Conservation (phyloP, 1,140 invertebrate species). For the Orius laevigatus region DNA sequence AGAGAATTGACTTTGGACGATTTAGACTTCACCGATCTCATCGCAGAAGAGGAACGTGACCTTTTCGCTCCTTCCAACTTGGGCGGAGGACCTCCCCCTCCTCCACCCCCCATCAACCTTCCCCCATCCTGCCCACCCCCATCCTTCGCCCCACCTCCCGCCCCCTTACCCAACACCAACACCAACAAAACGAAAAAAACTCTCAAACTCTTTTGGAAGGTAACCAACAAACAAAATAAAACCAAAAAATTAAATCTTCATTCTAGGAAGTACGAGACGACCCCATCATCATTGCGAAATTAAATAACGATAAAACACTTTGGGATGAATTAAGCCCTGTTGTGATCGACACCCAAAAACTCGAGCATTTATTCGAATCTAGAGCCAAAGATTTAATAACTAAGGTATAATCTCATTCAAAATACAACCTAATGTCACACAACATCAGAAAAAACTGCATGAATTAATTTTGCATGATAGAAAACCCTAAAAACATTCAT, state of each 20-base stretch:
- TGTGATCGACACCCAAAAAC: conserved; percentile 75
- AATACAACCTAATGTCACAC: too few relatives aligned
- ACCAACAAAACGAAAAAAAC: conserved; percentile 89
- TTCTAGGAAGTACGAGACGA: conserved; percentile 70
- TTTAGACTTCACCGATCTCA: conserved; percentile 88
- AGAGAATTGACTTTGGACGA: conserved; percentile 82
- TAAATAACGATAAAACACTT: conserved; percentile 55
- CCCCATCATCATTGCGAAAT: conserved; percentile 48
- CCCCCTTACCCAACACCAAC: conserved; percentile 26
- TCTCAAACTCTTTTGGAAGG: conserved; percentile 95
- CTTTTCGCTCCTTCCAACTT: conserved; percentile 40
- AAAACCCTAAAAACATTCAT: too few relatives aligned
- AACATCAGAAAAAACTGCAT: too few relatives aligned
- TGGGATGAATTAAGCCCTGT: conserved; percentile 86
- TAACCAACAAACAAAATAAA: conserved; percentile 9
- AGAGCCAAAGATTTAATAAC: conserved; percentile 86
- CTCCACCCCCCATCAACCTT: conserved; percentile 40
- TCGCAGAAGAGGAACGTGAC: conserved; percentile 58
- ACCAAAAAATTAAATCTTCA: background rate
- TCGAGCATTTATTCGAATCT: conserved; percentile 95
- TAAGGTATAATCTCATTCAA: conserved; percentile 44
- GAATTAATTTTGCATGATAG: too few relatives aligned
- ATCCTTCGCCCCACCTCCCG: conserved; percentile 23
- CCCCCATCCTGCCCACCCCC: conserved; percentile 28
- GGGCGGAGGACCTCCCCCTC: conserved; percentile 46